A percentile compares a stretch with the other conserved stretches of the same genome.
Conservation (phyloP, 2,888 invertebrate genomes). For the Patella caerulea region DNA sequence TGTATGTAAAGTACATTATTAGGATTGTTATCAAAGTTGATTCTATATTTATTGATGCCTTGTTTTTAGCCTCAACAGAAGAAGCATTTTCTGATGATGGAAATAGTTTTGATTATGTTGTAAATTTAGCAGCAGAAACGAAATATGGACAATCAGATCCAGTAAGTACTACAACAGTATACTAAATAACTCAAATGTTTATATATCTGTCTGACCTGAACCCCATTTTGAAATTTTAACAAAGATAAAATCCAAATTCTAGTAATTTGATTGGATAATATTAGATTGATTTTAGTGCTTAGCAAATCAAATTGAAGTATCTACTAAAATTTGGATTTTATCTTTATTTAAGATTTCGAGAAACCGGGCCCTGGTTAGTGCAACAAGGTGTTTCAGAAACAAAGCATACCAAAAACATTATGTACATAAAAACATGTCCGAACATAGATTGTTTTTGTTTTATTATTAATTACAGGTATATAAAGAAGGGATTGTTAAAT, state of each 20-base stretch:
- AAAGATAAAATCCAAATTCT: too few relatives aligned
- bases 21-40: not conserved
- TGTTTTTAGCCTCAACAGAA: slow-evolving; percentile 82
- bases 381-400: too few relatives aligned
- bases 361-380: too few relatives aligned
- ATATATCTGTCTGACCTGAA: too few relatives aligned
- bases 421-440: too few relatives aligned
- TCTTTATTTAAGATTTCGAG: too few relatives aligned
- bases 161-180: slow-evolving; percentile 68
- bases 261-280: too few relatives aligned
- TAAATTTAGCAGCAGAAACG: slow-evolving; percentile 94
- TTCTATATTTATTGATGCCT: slow-evolving; percentile 3
- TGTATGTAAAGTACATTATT: not conserved
- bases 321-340: too few relatives aligned
- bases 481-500: slow-evolving; percentile 87
- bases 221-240: too few relatives aligned
- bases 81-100: slow-evolving; percentile 79
- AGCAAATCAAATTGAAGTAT: too few relatives aligned
- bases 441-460: not conserved
- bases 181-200: not conserved
- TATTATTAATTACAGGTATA: slow-evolving; percentile 75
- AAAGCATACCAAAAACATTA: too few relatives aligned
- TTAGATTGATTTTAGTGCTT: too few relatives aligned
- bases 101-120: slow-evolving; percentile 81
- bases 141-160: slow-evolving; percentile 89